Conservation (phyloP, 2,888 invertebrate genomes). For the Ichneumoninae sp. region DNA sequence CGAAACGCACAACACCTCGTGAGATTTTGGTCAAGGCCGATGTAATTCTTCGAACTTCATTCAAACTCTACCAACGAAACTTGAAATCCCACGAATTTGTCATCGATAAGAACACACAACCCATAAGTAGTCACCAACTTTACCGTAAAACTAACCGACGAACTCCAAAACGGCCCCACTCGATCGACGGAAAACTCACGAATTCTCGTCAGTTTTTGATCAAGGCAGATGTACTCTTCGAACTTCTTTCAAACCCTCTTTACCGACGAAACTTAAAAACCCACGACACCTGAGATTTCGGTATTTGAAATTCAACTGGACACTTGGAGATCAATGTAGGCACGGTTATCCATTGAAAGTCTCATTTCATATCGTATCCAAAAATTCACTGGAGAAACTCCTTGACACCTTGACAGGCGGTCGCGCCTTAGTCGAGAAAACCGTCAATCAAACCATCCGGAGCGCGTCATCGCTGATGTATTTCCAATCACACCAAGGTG, state of each 20-base stretch:
- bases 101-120: not conserved
- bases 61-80: not conserved
- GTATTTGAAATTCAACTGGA: not conserved
- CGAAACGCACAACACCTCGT: not conserved
- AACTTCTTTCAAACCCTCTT: not conserved
- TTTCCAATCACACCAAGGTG: not conserved
- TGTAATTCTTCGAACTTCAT: not conserved
- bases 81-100: not conserved
- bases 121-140: too few species aligned
- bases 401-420: not conserved
- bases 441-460: conserved; percentile 18
- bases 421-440: not conserved
- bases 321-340: not conserved
- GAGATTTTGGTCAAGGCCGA: not conserved
- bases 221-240: too few species aligned
- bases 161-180: too few species aligned
- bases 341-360: not conserved
- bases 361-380: not conserved
- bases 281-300: not conserved
- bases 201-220: too few species aligned
- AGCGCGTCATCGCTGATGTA: conserved; percentile 4
- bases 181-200: too few species aligned
- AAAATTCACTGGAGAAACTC: not conserved
- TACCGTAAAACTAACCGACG: too few species aligned
- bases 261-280: not conserved